Base-by-base conservation (phyloP, 2,888 invertebrate species). In the Carcina quercana region DNA sequence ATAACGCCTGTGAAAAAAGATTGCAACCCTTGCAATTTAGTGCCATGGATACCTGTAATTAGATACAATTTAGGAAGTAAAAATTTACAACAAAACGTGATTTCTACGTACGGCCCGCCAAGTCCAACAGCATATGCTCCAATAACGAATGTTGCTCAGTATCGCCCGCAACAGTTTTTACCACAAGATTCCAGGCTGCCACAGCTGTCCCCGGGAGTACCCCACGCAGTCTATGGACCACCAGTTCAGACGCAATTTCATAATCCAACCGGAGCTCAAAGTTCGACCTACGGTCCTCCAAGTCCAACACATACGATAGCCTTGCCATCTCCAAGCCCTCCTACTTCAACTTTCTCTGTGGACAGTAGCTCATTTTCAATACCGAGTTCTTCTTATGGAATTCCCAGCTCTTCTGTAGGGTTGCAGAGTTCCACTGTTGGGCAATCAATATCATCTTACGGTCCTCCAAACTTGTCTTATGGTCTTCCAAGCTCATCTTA, bases 31-130 rank as follows among this genome's bases (percentile, higher is more conserved):
- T 94, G 94, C 57, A 93, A 94, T 62, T 86, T 88, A 61, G 87
- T 89, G 53, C 94, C 94, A 37, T 94, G 94, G 94, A 87, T 92
- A 49, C 94, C 94, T 20, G 88, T 94, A 40, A 71, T 83, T 48
- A 73, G 71, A 65, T 85, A 80, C 57, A 74, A 78, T 53, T 50
- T 73, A 59, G 68, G 67, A 45, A 57, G 63, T 46, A 70, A 74
- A 66, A 73, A 62, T 59, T 34, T 53, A 37, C 53, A 61, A 34
- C 65, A 62, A 41, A 72, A 53, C 54, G 44, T 48, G 15, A 56
- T 57, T 38, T 70, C 80, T 2, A 75, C 79, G 2, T 80, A 83
- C 35, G 79, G 80, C 8, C 71, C 76, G 3, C 79, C 80, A 1
- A 76, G 73, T 53, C 72, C 73, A 4, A 80, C 78, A 17, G 69